Evolutionary conservation across 2,113 vertebrate genomes (phyloP).

Genomic region (Eurypyga helias): DNA sequence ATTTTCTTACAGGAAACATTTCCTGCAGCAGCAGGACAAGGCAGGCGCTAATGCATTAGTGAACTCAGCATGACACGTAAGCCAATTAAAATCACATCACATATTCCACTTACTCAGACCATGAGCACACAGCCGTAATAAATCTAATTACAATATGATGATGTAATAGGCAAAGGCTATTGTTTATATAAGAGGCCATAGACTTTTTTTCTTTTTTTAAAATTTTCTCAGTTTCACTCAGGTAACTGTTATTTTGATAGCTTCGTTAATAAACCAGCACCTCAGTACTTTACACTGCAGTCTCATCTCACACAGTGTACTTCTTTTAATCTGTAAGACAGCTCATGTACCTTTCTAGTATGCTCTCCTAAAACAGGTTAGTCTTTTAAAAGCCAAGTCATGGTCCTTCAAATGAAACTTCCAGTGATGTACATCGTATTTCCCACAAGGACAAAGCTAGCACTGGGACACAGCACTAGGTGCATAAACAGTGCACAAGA

Average conservation of each 20-base stretch:
- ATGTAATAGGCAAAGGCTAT: conserved; percentile 25
- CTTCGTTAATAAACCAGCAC: not conserved
- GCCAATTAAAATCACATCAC: conserved; percentile 46
- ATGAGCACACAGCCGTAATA: not conserved
- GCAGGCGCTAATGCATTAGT: not conserved
- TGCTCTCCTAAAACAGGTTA: not conserved
- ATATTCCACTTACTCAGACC: not conserved
- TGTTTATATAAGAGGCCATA: not conserved
- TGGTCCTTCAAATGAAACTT: not conserved
- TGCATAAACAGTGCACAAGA: too few species aligned
- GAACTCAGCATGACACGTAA: not conserved
- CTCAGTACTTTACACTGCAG: not conserved
- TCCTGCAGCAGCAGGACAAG: not conserved
- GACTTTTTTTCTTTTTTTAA: too few species aligned
- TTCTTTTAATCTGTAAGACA: not conserved
- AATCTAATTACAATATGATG: conserved; percentile 10
- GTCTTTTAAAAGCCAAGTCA: not conserved
- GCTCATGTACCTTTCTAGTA: not conserved
- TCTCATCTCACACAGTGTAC: not conserved
- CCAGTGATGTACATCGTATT: not conserved
- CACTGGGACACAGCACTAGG: not conserved
- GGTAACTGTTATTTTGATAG: not conserved
- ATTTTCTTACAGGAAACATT: not conserved
- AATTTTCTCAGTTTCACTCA: not conserved
- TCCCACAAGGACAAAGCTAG: not conserved